Evolutionary conservation across 2,797 vertebrate genomes (phyloP).

Genomic region (Crax fasciolata): DNA sequence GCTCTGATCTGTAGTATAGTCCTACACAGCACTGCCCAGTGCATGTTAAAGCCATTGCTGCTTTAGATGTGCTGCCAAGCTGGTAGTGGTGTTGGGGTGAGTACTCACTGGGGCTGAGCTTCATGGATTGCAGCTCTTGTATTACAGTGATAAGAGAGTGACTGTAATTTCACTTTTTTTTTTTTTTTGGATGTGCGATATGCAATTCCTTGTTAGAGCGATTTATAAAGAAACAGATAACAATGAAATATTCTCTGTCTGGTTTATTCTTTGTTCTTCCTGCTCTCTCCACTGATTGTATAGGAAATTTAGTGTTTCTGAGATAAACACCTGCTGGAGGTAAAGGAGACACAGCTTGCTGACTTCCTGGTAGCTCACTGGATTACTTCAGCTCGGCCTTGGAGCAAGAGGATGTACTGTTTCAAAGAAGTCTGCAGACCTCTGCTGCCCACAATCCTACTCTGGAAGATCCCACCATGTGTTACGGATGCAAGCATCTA

Average conservation of each 20-base stretch:
- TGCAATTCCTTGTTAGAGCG: not conserved
- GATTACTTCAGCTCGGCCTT: not conserved
- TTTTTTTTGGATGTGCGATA: not conserved
- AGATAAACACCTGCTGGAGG: not conserved
- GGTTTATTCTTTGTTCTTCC: not conserved
- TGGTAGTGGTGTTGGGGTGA: not conserved
- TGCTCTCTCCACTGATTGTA: not conserved
- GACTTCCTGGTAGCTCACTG: not conserved
- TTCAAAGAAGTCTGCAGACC: not conserved
- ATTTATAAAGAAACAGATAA: no score
- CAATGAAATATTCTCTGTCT: not conserved
- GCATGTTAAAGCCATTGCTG: not conserved
- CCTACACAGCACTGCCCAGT: not conserved
- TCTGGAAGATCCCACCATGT: not conserved
- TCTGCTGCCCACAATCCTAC: not conserved
- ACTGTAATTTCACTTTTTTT: not conserved
- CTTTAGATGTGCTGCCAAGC: not conserved
- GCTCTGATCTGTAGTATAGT: not conserved
- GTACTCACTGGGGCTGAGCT: not conserved
- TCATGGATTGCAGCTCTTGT: not conserved
- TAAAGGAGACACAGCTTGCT: not conserved
- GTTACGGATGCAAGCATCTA: not conserved
- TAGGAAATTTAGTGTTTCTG: not conserved
- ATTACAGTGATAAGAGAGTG: not conserved
- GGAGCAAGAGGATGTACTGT: not conserved